A percentile compares a stretch with the other conserved stretches of the same genome.
phyloP scores from a whole-genome alignment of 2,888 invertebrate species.

The Monoplex corrugatus region DNA sequence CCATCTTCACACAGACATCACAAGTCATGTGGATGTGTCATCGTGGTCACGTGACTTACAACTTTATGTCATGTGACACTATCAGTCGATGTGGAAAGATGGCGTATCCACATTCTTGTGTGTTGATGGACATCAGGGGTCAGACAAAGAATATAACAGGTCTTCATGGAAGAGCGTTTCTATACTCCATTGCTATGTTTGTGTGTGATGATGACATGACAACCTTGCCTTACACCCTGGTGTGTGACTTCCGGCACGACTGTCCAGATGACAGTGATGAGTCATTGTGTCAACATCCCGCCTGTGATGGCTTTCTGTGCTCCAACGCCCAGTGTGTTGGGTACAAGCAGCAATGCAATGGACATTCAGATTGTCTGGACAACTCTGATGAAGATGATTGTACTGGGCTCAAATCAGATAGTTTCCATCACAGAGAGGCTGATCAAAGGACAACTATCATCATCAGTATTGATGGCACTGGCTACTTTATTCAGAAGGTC shows the following conservation, averaged over 20 bases:
- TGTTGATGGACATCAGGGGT: not conserved
- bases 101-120: not conserved
- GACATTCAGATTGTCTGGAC: conserved; percentile 67
- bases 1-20: not conserved
- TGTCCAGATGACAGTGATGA: conserved; percentile 16
- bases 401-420: not conserved
- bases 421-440: not conserved
- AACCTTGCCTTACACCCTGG: conserved; percentile 16
- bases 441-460: not conserved
- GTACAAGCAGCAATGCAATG: conserved; percentile 62
- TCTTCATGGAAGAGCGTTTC: too few relatives aligned
- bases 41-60: not conserved
- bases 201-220: not conserved
- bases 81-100: not conserved
- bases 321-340: conserved; percentile 64
- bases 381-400: conserved; percentile 65
- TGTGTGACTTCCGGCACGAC: conserved; percentile 34
- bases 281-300: not conserved
- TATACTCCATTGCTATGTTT: not conserved
- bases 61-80: conserved; percentile 4
- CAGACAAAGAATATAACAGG: too few relatives aligned
- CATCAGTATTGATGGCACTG: conserved; percentile 7
- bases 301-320: conserved; percentile 71
- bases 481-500: not conserved
- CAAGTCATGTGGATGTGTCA: not conserved